Conservation (phyloP, 2,797 vertebrate species). For the Mycteria americana region DNA sequence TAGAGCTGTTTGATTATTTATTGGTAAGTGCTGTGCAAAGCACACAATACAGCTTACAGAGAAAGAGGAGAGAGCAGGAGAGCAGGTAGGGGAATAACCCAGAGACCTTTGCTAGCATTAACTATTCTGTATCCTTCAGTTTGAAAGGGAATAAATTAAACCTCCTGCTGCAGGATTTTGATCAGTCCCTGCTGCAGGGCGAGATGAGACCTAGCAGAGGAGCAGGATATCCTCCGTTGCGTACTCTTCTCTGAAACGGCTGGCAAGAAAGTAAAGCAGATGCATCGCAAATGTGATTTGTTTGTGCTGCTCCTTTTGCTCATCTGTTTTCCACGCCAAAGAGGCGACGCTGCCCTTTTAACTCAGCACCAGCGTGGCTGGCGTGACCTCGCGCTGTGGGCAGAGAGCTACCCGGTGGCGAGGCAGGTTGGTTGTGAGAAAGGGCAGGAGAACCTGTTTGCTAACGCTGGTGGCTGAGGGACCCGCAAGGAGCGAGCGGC, state of each 20-base stretch:
- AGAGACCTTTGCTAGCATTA: constrained; percentile 5
- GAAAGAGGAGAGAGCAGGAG: not conserved
- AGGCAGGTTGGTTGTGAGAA: accelerated
- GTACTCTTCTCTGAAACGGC: not conserved
- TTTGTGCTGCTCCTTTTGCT: not conserved
- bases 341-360: not conserved
- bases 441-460: not conserved
- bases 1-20: constrained; percentile 10
- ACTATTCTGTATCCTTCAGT: not conserved
- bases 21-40: not conserved
- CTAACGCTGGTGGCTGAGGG: not conserved
- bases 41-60: not conserved
- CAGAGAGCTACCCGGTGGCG: accelerated
- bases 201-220: not conserved
- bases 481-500: not conserved
- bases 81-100: not conserved
- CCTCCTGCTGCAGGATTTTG: not conserved
- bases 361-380: not conserved
- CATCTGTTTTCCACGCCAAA: not conserved
- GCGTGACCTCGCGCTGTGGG: accelerated
- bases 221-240: not conserved
- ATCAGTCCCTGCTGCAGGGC: not conserved
- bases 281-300: not conserved
- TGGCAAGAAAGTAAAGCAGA: not conserved
- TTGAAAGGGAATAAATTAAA: constrained; percentile 37